Conservation (phyloP, 2,888 invertebrate species). For the Drosophila stalkeri region DNA sequence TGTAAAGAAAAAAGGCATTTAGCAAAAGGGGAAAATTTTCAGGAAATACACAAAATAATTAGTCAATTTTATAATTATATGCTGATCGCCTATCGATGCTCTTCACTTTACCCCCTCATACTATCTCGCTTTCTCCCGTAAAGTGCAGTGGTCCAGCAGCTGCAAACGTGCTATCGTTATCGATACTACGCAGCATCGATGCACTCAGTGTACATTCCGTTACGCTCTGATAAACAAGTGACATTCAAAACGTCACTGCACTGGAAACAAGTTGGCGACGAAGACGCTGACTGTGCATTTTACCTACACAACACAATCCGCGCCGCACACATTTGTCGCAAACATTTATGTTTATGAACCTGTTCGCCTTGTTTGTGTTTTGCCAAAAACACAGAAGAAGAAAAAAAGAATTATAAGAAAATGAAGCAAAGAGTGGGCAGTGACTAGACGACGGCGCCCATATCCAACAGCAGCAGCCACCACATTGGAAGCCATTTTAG, state of each 20-base stretch:
- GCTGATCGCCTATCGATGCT: constrained; percentile 7
- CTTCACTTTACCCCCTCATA: not conserved
- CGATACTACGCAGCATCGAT: constrained; percentile 45
- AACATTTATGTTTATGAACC: constrained; percentile 62
- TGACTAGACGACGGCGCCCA: constrained; percentile 48
- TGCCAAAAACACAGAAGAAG: constrained; percentile 46
- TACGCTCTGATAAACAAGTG: constrained; percentile 62
- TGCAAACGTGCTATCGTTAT: constrained; percentile 49
- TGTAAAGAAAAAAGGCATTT: too few relatives aligned
- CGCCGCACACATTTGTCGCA: constrained; percentile 58
- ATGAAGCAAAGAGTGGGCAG: constrained; percentile 64
- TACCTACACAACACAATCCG: constrained; percentile 14
- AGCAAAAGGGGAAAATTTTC: not conserved
- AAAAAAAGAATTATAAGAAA: constrained; percentile 31
- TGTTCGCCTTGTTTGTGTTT: constrained; percentile 70
- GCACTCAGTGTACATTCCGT: constrained; percentile 35
- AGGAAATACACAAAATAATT: not conserved
- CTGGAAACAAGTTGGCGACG: constrained; percentile 54
- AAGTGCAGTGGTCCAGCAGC: constrained; percentile 15
- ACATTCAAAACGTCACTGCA: constrained; percentile 69
- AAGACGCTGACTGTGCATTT: constrained; percentile 39
- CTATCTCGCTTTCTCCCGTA: constrained; percentile 51
- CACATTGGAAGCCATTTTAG: constrained; percentile 69
- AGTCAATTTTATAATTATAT: not conserved
- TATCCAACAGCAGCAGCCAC: constrained; percentile 19